Evolutionary conservation across 2,888 invertebrate genomes (phyloP).

Genomic region (Deroplatys truncata): DNA sequence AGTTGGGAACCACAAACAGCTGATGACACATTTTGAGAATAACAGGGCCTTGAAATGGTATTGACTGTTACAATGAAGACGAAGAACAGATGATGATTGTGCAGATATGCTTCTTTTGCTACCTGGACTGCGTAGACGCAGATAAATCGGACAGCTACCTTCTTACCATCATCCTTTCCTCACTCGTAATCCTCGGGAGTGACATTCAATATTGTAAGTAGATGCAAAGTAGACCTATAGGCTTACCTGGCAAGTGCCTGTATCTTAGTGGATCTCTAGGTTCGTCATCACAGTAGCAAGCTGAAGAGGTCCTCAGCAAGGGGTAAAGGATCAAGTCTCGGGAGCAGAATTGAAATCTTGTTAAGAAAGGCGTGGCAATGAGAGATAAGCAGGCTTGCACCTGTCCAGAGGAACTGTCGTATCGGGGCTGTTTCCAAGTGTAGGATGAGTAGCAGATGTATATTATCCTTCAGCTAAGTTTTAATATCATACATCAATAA

Average conservation of each 20-base stretch:
- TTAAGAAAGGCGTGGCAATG: not conserved
- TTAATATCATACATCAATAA: not conserved
- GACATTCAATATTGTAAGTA: slow-evolving; percentile 23
- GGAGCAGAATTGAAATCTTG: not conserved
- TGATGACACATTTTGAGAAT: not conserved
- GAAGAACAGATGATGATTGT: not conserved
- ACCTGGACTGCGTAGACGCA: not conserved
- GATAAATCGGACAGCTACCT: not conserved
- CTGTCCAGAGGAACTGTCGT: not conserved
- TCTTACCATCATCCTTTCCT: not conserved
- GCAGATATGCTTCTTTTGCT: not conserved
- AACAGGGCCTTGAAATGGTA: not conserved
- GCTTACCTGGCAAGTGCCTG: not conserved
- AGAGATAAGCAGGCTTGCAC: not conserved
- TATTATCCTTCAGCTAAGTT: not conserved
- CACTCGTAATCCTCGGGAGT: not conserved
- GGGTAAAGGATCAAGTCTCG: not conserved
- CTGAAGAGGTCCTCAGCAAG: not conserved
- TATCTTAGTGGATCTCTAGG: not conserved
- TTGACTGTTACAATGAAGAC: not conserved
- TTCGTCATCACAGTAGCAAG: not conserved
- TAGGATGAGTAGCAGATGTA: not conserved
- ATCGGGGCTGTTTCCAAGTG: not conserved
- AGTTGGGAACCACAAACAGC: not conserved
- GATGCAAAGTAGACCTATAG: slow-evolving; percentile 15